Base-by-base conservation (phyloP, 2,113 vertebrate species). In the Pantherophis guttatus region DNA sequence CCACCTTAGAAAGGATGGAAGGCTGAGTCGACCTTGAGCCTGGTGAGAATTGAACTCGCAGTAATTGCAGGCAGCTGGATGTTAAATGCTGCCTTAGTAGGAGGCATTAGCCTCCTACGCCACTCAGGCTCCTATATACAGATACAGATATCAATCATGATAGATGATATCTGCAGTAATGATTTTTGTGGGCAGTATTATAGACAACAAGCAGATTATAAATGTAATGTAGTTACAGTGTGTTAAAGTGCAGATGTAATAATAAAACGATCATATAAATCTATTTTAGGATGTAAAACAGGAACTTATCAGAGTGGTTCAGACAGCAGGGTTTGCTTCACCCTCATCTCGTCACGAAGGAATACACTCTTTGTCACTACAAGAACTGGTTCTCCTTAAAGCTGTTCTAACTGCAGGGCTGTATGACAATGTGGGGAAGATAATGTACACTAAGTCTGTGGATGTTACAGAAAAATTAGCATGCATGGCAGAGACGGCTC, bases 401-500 rank as follows among this genome's bases (percentile, higher is more conserved):
- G 98, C 99, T 0, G 99, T 98, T 29, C 96, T 99, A 96, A 97
- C 98, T 0, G 99, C 99, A 0, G 99, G 99, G 7, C 98, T 99
- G 0, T 99, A 99, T 92, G 99, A 99, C 97, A 99, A 98, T 0
- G 62, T 99, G 94, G 99, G 98, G 39, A 98, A 98, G 88, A 98
- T 99, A 92, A 90, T 98, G 3, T 98, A 96, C 94, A 97, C 97
- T 0, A 98, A 98, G 21, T 99, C 99, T 3, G 98, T 99, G 91
- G 99, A 99, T 48, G 95, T 99, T 52, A 98, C 98, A 17, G 99
- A 99, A 92, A 98, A 98, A 9, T 93, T 98, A 94, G 98, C 97
- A 10, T 99, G 99, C 95, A 95, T 97, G 0, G 98, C 98, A 88
- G 99, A 99, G 97, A 99, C 99, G 0, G 98, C 99, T 58, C 99